Base-by-base conservation (phyloP, 2,797 vertebrate genomes). In the Champsocephalus esox region DNA sequence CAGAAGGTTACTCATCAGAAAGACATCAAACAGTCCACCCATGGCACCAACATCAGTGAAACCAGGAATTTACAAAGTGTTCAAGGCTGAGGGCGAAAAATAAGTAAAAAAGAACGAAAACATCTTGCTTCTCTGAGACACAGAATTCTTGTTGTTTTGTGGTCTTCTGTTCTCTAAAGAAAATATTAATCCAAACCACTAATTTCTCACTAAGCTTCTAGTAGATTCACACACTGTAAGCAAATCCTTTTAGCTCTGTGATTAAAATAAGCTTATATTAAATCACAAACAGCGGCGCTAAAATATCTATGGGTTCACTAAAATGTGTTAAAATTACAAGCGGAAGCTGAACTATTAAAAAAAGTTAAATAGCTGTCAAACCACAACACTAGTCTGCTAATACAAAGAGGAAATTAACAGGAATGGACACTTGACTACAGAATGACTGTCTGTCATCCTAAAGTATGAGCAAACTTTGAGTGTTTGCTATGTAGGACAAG, bases 1-100 rank as follows among this genome's bases (percentile, higher is more conserved):
- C 90, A 94, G 90, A 92, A 94, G 91, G 94, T 95, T 93, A 95
- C 90, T 93, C 85, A 93, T 89, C 92, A 93, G 87, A 92, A 87
- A 91, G 87, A 91, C 85, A 91, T 86, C 86, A 91, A 70, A 88
- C 88, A 90, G 81, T 88, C 84, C 80, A 84, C 86, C 90, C 88
- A 92, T 86, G 90, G 88, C 89, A 89, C 86, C 86, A 87, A 92
- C 88, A 91, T 89, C 85, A 87, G 82, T 87, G 76, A 91, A 77
- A 86, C 77, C 84, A 82, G 84, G 82, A 86, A 82, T 86, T 87
- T 79, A 85, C 75, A 84, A 87, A 73, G 84, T 80, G 77, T 88
- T 89, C 74, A 82, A 91, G 84, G 77, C 89, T 86, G 84, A 84
- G 66, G 85, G 83, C 78, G 79, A 88, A 83, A 82, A 85, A 60